These are phyloP conservation scores for Stenodema calcarata DNA, from an alignment of 2,888 invertebrate genomes.

Conservation along the genomic window DNA sequence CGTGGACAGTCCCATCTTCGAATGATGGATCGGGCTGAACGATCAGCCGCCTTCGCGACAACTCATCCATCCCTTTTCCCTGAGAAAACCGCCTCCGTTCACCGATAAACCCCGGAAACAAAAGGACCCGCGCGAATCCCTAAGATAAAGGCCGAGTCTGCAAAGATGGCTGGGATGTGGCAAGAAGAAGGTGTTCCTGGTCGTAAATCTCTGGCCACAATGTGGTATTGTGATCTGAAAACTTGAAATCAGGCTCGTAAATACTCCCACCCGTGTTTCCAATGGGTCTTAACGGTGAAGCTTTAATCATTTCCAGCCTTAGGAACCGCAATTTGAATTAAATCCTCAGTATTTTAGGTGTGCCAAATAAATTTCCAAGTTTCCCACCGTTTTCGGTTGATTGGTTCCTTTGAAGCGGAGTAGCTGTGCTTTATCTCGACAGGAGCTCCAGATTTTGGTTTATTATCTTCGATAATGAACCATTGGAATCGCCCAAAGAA, in stretches of 20 bases:
- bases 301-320: not conserved
- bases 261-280: not conserved
- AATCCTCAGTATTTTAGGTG: not conserved
- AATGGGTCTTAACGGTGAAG: not conserved
- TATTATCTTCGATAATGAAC: no score
- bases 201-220: conserved; percentile 7
- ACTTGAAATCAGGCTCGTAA: conserved; percentile 4
- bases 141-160: not conserved
- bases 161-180: not conserved
- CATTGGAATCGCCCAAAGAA: no score
- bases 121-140: not conserved
- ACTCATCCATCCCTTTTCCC: not conserved
- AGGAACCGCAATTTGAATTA: not conserved
- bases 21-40: not conserved
- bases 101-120: not conserved
- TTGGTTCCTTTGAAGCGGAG: no score
- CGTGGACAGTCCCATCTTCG: not conserved
- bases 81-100: not conserved
- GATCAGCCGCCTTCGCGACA: not conserved
- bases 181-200: not conserved
- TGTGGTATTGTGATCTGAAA: conserved; percentile 27
- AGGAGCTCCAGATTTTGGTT: no score
- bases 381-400: no score
- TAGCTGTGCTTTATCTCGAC: no score
- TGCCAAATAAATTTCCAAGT: not conserved